These are phyloP conservation scores for Lepidostoma basale DNA, from an alignment of 1,140 invertebrate genomes.

Conservation along the genomic window DNA sequence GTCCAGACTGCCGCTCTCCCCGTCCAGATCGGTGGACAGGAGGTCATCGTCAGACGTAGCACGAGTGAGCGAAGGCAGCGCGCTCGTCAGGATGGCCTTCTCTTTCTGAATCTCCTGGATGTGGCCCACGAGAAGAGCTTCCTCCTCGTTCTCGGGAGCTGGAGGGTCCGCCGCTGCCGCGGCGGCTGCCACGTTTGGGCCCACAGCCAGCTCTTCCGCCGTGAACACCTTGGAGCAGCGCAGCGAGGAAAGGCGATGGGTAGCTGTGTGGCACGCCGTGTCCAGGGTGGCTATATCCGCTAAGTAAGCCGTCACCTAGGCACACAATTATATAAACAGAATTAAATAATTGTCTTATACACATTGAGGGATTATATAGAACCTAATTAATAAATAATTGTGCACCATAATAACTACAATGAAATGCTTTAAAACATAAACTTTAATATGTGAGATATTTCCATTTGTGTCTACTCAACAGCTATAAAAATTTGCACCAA, in stretches of 20 bases:
- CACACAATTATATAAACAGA: background rate
- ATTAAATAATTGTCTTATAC: background rate
- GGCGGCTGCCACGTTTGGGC: conserved; percentile 50
- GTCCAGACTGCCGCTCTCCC: conserved; percentile 70
- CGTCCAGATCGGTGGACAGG: conserved; percentile 74
- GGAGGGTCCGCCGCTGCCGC: conserved; percentile 45
- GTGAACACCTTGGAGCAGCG: conserved; percentile 76
- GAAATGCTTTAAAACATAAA: too few species aligned
- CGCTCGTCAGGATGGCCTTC: conserved; percentile 80
- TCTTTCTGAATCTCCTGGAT: conserved; percentile 80
- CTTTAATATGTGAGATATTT: too few species aligned
- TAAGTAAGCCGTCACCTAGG: conserved; percentile 80
- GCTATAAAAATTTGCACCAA: too few species aligned
- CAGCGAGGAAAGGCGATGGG: conserved; percentile 73
- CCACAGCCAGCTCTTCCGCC: conserved; percentile 64
- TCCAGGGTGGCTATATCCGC: conserved; percentile 90
- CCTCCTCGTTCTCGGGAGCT: conserved; percentile 67
- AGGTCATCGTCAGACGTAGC: conserved; percentile 84
- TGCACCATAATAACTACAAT: too few species aligned
- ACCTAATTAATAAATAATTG: too few species aligned
- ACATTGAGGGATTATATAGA: too few species aligned
- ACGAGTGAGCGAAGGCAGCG: conserved; percentile 74
- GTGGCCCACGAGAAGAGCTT: conserved; percentile 72
- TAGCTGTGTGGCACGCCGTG: conserved; percentile 77
- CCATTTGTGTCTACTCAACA: too few species aligned